A percentile compares a stretch with the other conserved stretches of the same genome.
These are phyloP conservation scores for Tinamus major DNA, from an alignment of 2,797 vertebrate genomes.

Conservation along the genomic window DNA sequence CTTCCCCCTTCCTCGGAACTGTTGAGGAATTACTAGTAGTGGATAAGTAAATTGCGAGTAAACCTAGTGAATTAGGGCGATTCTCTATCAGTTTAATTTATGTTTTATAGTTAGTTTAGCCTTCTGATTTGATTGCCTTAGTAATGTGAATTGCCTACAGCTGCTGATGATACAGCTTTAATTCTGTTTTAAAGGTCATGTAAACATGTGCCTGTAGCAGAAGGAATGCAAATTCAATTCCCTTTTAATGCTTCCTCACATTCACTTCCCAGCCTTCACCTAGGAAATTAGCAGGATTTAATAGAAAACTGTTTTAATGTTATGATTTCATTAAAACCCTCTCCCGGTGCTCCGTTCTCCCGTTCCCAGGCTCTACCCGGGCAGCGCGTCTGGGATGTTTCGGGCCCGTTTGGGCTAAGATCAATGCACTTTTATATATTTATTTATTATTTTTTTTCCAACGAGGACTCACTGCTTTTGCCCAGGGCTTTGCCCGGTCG, in stretches of 20 bases:
- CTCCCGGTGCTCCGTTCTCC: conserved; percentile 55
- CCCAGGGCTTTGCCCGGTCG: not conserved
- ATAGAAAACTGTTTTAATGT: conserved; percentile 66
- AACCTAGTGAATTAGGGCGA: conserved; percentile 80
- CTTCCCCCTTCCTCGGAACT: conserved; percentile 46
- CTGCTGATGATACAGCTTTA: conserved; percentile 85
- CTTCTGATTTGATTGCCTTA: conserved; percentile 85
- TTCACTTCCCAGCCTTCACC: conserved; percentile 76
- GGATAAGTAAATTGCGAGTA: conserved; percentile 78
- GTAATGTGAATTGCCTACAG: conserved; percentile 85
- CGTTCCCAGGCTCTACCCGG: not conserved
- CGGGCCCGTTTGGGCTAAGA: not conserved
- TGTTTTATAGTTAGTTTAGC: conserved; percentile 85
- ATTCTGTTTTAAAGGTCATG: conserved; percentile 88
- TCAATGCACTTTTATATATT: not conserved
- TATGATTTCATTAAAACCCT: conserved; percentile 68
- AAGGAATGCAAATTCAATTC: conserved; percentile 84
- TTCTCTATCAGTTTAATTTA: conserved; percentile 82
- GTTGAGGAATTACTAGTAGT: conserved; percentile 75
- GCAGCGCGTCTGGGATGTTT: no score
- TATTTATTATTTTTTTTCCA: conserved; percentile 16
- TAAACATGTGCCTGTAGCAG: conserved; percentile 83
- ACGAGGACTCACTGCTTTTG: conserved; percentile 9
- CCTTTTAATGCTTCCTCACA: conserved; percentile 78
- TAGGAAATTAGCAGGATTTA: conserved; percentile 77